Percentiles rank a stretch among this genome's conserved stretches.
Evolutionary conservation across 2,888 invertebrate genomes (phyloP).

Genomic region (Dione juno): DNA sequence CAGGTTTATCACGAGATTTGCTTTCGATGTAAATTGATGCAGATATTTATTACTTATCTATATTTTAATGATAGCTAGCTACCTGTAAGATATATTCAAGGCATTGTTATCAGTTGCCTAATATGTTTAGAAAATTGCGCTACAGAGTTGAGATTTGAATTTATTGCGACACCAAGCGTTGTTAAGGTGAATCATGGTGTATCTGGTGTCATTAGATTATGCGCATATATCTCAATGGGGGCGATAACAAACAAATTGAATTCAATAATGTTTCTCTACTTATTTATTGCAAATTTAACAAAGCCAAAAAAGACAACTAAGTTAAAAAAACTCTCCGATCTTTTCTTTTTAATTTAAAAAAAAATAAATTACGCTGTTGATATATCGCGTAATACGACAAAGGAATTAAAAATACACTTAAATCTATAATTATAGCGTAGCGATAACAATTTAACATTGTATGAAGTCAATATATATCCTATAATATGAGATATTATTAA

Average conservation of each 20-base stretch:
- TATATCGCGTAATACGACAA: too few species aligned
- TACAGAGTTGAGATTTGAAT: not conserved
- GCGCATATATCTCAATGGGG: not conserved
- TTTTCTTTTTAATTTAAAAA: too few species aligned
- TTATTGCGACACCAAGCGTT: not conserved
- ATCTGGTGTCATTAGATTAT: not conserved
- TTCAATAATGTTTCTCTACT: not conserved
- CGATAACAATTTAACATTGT: too few species aligned
- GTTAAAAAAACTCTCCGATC: too few species aligned
- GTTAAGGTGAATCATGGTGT: not conserved
- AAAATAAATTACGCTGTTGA: too few species aligned
- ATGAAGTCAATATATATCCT: too few species aligned
- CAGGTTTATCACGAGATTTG: constrained; percentile 18
- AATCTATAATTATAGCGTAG: too few species aligned
- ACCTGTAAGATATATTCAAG: not conserved
- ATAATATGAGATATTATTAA: too few species aligned
- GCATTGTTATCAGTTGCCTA: not conserved
- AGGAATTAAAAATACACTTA: too few species aligned
- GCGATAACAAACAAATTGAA: not conserved
- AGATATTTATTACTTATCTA: constrained; percentile 10
- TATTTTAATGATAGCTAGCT: not conserved
- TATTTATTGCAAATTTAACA: not conserved
- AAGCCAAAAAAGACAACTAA: not conserved
- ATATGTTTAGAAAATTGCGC: not conserved
- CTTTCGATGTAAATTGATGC: constrained; percentile 14